Evolutionary conservation across 1,140 invertebrate species (phyloP).

Genomic region (Listronotus bonariensis): DNA sequence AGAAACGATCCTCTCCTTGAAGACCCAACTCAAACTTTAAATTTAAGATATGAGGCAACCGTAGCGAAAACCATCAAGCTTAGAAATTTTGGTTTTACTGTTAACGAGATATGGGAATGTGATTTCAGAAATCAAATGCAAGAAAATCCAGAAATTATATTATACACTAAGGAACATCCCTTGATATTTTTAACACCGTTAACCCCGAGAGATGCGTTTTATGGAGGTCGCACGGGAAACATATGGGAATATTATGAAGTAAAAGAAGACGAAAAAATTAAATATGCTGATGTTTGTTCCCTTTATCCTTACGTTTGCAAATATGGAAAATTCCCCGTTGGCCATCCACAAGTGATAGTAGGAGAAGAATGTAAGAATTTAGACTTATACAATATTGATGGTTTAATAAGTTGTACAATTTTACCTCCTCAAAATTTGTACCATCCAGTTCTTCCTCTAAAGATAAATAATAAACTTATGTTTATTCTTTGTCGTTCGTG

Average conservation of each 20-base stretch:
- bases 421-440: conserved; percentile 49
- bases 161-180: too few species aligned
- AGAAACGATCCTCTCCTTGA: neutral
- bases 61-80: too few species aligned
- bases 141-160: too few species aligned
- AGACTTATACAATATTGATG: conserved; percentile 32
- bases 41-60: neutral
- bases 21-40: neutral
- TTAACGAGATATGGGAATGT: too few species aligned
- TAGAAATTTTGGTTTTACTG: too few species aligned
- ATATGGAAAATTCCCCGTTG: conserved; percentile 50
- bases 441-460: conserved; percentile 47
- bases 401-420: conserved; percentile 47
- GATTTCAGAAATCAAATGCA: too few species aligned
- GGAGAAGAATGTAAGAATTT: conserved; percentile 19
- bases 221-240: too few species aligned
- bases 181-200: too few species aligned
- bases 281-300: conserved; percentile 47
- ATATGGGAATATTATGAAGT: too few species aligned
- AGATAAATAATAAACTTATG: conserved; percentile 46
- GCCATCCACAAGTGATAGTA: conserved; percentile 46
- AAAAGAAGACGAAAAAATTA: too few species aligned
- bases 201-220: too few species aligned
- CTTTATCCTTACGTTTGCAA: conserved; percentile 52
- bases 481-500: conserved; percentile 50